phyloP scores from a whole-genome alignment of 2,113 vertebrate species.

The Dipodomys stephensi region DNA sequence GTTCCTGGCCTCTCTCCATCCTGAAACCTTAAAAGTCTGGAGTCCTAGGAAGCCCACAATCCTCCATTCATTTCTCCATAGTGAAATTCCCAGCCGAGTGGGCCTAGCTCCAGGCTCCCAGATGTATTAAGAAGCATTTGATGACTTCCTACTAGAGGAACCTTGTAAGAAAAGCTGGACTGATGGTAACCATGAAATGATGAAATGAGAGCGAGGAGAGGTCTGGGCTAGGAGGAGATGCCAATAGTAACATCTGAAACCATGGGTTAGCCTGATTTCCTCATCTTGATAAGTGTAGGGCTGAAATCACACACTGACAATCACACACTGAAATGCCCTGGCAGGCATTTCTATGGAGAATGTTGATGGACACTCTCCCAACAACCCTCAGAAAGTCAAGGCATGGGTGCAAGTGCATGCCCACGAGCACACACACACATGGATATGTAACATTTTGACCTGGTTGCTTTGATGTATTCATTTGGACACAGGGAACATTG shows the following conservation, averaged over 20 bases:
- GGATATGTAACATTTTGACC: neutral
- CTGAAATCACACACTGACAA: neutral
- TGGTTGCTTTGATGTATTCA: constrained; percentile 50
- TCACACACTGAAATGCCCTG: neutral
- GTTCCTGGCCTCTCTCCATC: neutral
- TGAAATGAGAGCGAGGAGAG: neutral
- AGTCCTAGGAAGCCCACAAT: neutral
- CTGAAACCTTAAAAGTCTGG: neutral
- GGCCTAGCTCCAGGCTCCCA: neutral
- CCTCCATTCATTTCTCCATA: constrained; percentile 33
- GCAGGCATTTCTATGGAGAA: neutral
- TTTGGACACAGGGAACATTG: constrained; percentile 56
- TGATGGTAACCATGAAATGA: neutral
- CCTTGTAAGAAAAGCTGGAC: neutral
- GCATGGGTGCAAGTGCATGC: neutral
- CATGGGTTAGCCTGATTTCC: neutral
- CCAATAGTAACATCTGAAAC: neutral
- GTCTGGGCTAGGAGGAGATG: neutral
- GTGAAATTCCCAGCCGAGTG: neutral
- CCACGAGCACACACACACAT: neutral
- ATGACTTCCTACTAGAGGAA: constrained; percentile 7
- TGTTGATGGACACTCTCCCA: neutral
- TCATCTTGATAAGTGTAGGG: neutral
- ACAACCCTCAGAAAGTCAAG: neutral
- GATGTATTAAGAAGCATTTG: constrained; percentile 41